Conservation (phyloP, 1,140 invertebrate genomes). For the Stratiolaelaps scimitus region DNA sequence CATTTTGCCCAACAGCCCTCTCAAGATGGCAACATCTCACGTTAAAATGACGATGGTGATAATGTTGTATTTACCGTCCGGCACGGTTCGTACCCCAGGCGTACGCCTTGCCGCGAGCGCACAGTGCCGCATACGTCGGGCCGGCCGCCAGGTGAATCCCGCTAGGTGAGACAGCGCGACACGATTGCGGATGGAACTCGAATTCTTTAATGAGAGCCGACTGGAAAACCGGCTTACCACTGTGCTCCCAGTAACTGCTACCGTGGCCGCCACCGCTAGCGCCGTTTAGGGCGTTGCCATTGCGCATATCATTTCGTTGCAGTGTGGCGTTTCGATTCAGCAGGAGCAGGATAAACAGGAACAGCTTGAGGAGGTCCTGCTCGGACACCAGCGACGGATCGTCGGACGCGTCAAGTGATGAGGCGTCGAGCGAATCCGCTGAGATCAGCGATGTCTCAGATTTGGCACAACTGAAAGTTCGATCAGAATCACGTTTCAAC, state of each 20-base stretch:
- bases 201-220: conserved; percentile 15
- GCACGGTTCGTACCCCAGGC: conserved; percentile 8
- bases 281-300: conserved; percentile 33
- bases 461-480: conserved; percentile 28
- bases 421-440: conserved; percentile 40
- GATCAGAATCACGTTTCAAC: too few species aligned
- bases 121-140: not conserved
- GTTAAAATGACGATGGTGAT: not conserved
- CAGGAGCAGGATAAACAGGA: conserved; percentile 36
- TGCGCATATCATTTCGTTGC: not conserved
- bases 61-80: conserved; percentile 2
- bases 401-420: conserved; percentile 38
- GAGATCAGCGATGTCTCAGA: conserved; percentile 26
- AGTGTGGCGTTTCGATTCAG: conserved; percentile 31
- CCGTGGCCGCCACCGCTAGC: conserved; percentile 44
- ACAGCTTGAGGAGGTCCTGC: conserved; percentile 36
- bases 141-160: conserved; percentile 12
- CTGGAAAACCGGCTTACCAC: conserved; percentile 31
- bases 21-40: too few species aligned
- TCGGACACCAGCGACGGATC: conserved; percentile 33
- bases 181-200: conserved; percentile 27
- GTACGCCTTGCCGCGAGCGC: conserved; percentile 22
- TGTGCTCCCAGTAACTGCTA: too few species aligned
- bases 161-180: not conserved
- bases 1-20: too few species aligned